Evolutionary conservation across 2,888 invertebrate species (phyloP).

Genomic region (Dioctria rufipes): DNA sequence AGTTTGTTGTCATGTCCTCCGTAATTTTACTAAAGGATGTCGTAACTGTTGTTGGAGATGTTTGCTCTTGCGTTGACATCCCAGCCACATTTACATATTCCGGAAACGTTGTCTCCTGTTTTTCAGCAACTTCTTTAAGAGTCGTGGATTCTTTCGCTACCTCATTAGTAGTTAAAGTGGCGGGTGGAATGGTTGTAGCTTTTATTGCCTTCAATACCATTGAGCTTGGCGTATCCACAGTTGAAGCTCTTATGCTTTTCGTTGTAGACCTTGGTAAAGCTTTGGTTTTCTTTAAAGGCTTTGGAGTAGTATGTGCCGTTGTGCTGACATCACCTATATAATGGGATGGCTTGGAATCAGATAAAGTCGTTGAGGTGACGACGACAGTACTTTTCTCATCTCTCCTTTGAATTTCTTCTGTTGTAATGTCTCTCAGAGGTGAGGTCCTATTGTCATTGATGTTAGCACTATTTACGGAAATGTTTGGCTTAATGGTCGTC

Average conservation of each 20-base stretch:
- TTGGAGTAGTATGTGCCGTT: slow-evolving; percentile 37
- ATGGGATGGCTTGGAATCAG: slow-evolving; percentile 3
- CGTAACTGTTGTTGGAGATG: background rate
- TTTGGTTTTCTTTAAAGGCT: slow-evolving; percentile 40
- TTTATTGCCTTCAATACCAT: background rate
- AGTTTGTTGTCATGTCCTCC: slow-evolving; percentile 4
- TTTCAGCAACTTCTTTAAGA: slow-evolving; percentile 4
- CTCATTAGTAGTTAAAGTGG: slow-evolving; percentile 35
- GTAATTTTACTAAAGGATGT: background rate
- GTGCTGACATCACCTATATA: slow-evolving; percentile 22
- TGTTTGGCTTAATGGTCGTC: slow-evolving; percentile 26
- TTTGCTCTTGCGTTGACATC: slow-evolving; percentile 36
- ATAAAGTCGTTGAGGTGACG: background rate
- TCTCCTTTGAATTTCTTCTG: background rate
- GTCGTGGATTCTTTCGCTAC: slow-evolving; percentile 15
- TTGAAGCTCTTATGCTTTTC: slow-evolving; percentile 17
- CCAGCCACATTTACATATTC: slow-evolving; percentile 35
- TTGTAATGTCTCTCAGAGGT: background rate
- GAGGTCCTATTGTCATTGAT: slow-evolving; percentile 2
- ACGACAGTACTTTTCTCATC: background rate
- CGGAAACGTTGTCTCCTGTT: background rate
- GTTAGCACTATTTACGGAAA: slow-evolving; percentile 7
- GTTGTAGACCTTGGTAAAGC: slow-evolving; percentile 46
- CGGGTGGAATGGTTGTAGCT: slow-evolving; percentile 10
- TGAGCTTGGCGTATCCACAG: slow-evolving; percentile 5